Evolutionary conservation across 2,888 invertebrate genomes (phyloP).

Genomic region (Campopleginae sp.): DNA sequence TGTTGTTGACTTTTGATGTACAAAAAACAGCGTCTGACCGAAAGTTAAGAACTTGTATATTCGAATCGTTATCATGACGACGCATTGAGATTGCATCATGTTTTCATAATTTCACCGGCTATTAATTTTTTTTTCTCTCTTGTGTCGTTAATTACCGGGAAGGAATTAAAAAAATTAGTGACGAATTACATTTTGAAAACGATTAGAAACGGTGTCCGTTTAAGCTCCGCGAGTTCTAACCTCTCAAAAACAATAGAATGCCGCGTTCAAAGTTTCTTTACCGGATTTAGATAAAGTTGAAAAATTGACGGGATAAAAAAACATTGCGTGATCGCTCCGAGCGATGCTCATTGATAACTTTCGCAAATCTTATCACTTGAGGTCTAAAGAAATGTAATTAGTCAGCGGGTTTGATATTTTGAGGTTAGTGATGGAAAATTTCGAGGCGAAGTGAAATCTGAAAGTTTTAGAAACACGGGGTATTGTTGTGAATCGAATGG

Average conservation of each 20-base stretch:
- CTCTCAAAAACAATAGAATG: not conserved
- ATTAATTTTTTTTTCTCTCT: not conserved
- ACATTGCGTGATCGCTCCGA: not conserved
- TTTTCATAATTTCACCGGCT: not conserved
- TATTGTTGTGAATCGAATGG: not conserved
- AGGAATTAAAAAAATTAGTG: not conserved
- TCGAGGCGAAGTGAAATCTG: not conserved
- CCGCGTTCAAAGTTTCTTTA: not conserved
- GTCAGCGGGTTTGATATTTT: not conserved
- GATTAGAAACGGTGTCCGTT: not conserved
- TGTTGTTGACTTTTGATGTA: not conserved
- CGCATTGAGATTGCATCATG: not conserved
- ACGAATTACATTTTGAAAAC: not conserved
- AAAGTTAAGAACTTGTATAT: not conserved
- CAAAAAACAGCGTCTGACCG: not conserved
- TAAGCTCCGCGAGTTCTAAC: not conserved
- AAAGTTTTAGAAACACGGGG: not conserved
- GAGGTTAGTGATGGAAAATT: not conserved
- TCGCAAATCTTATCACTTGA: not conserved
- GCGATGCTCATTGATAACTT: not conserved
- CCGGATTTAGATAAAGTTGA: not conserved
- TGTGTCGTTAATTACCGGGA: not conserved
- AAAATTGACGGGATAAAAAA: not conserved
- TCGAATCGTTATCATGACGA: not conserved
- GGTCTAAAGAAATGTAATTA: not conserved